These are phyloP conservation scores for Nibea coibor DNA, from an alignment of 2,113 vertebrate genomes.

Conservation along the genomic window DNA sequence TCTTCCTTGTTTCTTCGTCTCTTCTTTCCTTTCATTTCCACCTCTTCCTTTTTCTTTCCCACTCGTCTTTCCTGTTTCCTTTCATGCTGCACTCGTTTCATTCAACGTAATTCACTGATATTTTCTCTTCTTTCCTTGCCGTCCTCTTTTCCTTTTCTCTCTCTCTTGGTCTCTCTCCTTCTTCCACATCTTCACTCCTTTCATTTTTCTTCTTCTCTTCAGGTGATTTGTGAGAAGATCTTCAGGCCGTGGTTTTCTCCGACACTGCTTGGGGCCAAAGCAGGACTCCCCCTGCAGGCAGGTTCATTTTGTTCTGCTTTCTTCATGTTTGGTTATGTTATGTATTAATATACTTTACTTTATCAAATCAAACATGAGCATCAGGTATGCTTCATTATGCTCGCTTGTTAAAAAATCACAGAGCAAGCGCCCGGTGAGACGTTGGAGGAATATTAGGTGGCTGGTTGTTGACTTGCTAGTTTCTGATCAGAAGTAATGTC, in stretches of 20 bases:
- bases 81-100: too few relatives aligned
- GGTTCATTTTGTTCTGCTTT: background rate
- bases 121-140: too few relatives aligned
- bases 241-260: constrained; percentile 93
- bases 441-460: background rate
- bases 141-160: background rate
- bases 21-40: background rate
- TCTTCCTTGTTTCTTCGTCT: background rate
- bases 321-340: background rate
- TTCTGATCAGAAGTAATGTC: too few relatives aligned
- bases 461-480: too few relatives aligned
- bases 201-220: background rate
- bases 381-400: too few relatives aligned
- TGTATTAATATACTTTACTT: too few relatives aligned
- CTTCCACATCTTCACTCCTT: background rate
- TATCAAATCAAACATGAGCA: too few relatives aligned
- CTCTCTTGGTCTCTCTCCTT: background rate
- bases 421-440: too few relatives aligned
- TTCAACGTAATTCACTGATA: too few relatives aligned
- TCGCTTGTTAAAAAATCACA: too few relatives aligned
- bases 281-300: constrained; percentile 85
- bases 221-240: constrained; percentile 99
- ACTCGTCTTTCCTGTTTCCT: too few relatives aligned
- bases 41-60: too few relatives aligned
- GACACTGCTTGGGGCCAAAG: constrained; percentile 71